phyloP scores from a whole-genome alignment of 2,888 invertebrate genomes.

The Eudemis profundana region DNA sequence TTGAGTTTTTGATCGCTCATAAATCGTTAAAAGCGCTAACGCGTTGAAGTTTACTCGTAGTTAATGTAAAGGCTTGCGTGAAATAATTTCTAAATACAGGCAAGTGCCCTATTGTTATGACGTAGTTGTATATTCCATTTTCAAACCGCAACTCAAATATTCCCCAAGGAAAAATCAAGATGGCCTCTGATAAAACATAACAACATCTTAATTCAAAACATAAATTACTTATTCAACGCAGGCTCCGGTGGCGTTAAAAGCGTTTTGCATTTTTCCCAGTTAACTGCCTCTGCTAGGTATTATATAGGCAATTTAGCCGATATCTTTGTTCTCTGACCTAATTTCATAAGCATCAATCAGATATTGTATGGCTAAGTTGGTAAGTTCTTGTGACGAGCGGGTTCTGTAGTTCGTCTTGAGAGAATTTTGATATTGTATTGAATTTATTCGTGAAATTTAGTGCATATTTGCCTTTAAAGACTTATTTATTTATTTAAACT shows the following conservation, averaged over 20 bases:
- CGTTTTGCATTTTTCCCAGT: conserved; percentile 43
- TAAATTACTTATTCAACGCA: conserved; percentile 43
- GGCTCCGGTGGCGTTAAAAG: conserved; percentile 39
- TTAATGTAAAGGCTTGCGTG: no score
- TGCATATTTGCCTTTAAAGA: no score
- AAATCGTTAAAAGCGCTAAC: no score
- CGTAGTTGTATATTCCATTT: neutral
- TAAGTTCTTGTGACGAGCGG: neutral
- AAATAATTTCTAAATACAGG: no score
- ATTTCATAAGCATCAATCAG: conserved; percentile 67
- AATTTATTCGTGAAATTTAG: no score
- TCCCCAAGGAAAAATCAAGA: conserved; percentile 32
- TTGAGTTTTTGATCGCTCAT: no score
- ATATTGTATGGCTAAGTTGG: conserved; percentile 7
- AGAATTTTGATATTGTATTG: neutral
- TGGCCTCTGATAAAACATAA: conserved; percentile 37
- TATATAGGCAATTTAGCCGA: conserved; percentile 37
- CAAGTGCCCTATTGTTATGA: no score
- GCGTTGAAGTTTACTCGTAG: no score
- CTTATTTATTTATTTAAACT: no score
- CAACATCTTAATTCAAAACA: conserved; percentile 43
- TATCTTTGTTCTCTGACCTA: conserved; percentile 49
- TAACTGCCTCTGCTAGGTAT: conserved; percentile 31
- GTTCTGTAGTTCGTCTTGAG: neutral
- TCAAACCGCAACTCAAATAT: neutral